These are phyloP conservation scores for Anguilla marmorata DNA, from an alignment of 2,797 vertebrate species.

Conservation along the genomic window DNA sequence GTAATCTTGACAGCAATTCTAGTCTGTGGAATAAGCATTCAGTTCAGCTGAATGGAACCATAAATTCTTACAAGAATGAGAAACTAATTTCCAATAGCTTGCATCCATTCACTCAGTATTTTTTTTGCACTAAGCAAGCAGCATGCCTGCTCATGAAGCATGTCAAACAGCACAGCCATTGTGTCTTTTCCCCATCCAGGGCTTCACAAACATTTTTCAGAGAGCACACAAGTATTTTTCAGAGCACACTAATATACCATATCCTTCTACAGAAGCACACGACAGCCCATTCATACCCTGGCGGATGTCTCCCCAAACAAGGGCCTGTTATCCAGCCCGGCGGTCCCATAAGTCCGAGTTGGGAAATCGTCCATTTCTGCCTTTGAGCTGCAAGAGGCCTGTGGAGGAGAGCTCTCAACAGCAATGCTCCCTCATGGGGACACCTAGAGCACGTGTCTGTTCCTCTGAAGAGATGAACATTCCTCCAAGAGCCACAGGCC, in stretches of 20 bases:
- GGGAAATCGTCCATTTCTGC: constrained; percentile 85
- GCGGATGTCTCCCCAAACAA: constrained; percentile 93
- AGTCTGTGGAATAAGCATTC: neutral
- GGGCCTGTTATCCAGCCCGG: constrained; percentile 87
- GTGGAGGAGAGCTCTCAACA: constrained; percentile 51
- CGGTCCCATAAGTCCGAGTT: constrained; percentile 86
- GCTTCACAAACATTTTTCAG: neutral
- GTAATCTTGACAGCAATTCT: neutral
- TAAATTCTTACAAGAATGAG: neutral
- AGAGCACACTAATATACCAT: neutral
- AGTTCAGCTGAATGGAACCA: neutral
- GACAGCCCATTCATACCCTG: constrained; percentile 69
- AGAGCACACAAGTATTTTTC: neutral
- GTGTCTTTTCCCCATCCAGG: neutral
- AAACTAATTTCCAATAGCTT: neutral
- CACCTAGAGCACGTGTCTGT: constrained; percentile 56
- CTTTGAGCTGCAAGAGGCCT: constrained; percentile 11
- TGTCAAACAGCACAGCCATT: neutral
- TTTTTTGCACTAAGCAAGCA: neutral
- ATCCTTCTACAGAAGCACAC: neutral
- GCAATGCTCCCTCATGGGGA: constrained; percentile 58
- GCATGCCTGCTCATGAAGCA: neutral
- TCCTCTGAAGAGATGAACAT: constrained; percentile 20
- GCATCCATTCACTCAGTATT: neutral
- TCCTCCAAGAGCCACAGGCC: constrained; percentile 21